Evolutionary conservation across 2,113 vertebrate genomes (phyloP), one percentile per base, ranked within the genome.

Genomic region (Paraplagusia blochii): DNA sequence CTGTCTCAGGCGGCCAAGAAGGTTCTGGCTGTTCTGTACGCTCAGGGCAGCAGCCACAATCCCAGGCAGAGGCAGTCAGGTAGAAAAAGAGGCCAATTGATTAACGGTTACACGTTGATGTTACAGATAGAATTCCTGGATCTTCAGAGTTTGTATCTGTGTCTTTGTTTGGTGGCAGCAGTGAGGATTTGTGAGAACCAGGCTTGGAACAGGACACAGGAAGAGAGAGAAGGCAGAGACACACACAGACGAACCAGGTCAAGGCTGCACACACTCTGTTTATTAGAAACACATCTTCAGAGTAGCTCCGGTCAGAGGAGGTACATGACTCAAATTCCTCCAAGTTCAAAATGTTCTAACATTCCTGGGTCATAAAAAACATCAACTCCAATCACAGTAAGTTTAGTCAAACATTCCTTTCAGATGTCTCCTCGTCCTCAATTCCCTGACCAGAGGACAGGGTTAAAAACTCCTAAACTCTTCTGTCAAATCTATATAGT

Each of bases 1-100:
- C 88, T 96, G n/a, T 98, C 95, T 78, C 70, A 43, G 70, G 72
- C 55, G 1, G 95, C 93, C 34, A 91, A 91, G 85, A 94, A 74
- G 83, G 87, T 98, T 83, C 77, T 97, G 88, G 78, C 85, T 81
- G 94, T 88, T 69, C 82, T 98, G 43, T 89, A 75, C 44, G 79
- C 69, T 42, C 82, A 90, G 73, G 79, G 73, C 8, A 48, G 29
- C 13, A 47, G 9, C 7, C 54, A 51, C 12, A 35, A 19, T 58
- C 22, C 14, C 44, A 70, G 66, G 39, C 75, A 54, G 63, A 80
- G 88, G 90, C 83, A 89, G 90, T 90, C 54, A 66, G 70, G 15
- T 16, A 63, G 13, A 8, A 36, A 8, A 56, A 14, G 38, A 7
- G 15, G 1, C 4, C 12, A 47, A 10, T 47, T 7, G 12, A 18